Conservation (phyloP, 35 echinoderm and acorn worm species). For the Ophiothrix spiculata region DNA sequence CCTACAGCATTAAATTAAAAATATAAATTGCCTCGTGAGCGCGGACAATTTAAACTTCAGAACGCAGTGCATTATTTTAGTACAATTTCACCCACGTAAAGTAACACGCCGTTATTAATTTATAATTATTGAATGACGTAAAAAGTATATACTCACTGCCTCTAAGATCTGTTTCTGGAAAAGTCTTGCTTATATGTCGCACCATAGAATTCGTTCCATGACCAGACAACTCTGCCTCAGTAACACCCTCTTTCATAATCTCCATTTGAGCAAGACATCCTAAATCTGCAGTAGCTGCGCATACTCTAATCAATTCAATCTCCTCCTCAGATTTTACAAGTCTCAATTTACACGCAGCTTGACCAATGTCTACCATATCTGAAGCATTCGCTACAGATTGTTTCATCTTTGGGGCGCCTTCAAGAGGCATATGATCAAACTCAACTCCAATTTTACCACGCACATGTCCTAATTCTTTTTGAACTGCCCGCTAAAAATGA, state of each 20-base stretch:
- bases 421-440: slow-evolving; percentile 72
- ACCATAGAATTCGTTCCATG: slow-evolving; percentile 73
- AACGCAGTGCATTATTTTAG: background rate
- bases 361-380: slow-evolving; percentile 68
- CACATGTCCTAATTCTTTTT: slow-evolving; percentile 41
- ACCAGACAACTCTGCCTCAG: slow-evolving; percentile 76
- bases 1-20: no score
- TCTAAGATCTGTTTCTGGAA: slow-evolving; percentile 64
- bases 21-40: no score
- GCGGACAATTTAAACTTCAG: background rate
- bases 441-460: slow-evolving; percentile 41
- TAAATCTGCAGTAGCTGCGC: slow-evolving; percentile 70
- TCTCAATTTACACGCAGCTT: slow-evolving; percentile 67
- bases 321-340: slow-evolving; percentile 91
- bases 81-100: background rate
- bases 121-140: no score
- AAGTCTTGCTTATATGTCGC: slow-evolving; percentile 59
- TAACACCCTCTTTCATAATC: slow-evolving; percentile 57
- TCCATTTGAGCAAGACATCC: slow-evolving; percentile 67
- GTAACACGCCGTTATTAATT: background rate
- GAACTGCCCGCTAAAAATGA: slow-evolving; percentile 79
- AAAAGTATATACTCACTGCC: slow-evolving; percentile 90
- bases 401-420: slow-evolving; percentile 57
- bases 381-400: slow-evolving; percentile 47
- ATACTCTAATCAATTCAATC: slow-evolving; percentile 66